Base-by-base conservation (phyloP, 2,797 vertebrate species). In the Todus mexicanus region DNA sequence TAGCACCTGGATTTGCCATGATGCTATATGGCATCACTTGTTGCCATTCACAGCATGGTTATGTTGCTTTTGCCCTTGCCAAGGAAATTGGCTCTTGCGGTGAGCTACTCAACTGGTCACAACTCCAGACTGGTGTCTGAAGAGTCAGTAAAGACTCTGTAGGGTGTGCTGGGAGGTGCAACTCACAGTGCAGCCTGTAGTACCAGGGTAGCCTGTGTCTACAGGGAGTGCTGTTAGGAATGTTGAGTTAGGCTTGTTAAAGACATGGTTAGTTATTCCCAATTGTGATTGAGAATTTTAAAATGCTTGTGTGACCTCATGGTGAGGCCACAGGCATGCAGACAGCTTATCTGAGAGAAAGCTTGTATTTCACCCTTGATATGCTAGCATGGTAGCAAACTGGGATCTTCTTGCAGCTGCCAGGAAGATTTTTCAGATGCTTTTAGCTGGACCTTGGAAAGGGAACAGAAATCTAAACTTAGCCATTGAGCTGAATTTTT, bases 231-330 rank as follows among this genome's bases (percentile, higher is more conserved):
- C 22, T 48, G 37, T n/a, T 73, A 54, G 45, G 15, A 84, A 37
- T 29, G 17, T 12, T 21, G 14, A 45, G 23, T 54, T 73, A 21
- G 51, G 9, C 37, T 60, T 53, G 14, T 45, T 48, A 9, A 43
- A 68, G 37, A 7, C 22, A n/a, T n/a, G n/a, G n/a, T n/a, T n/a
- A n/a, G n/a, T n/a, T n/a, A n/a, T n/a, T n/a, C n/a, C n/a, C n/a
- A n/a, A n/a, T n/a, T 0, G 0, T 9, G 35, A 43, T 0, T 79
- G 11, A n/a, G 40, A 57, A 22, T 48, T 50, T 0, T 45, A 21
- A 53, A n/a, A 29, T 64, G 12, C 13, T 80, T 4, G 0, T 35
- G 42, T 1, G 4, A 37, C 42, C 50, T 61, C 9, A 17, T 8
- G 9, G 66, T 70, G 75, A 76, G 43, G 21, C n/a, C 60, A 20